phyloP scores from a whole-genome alignment of 2,113 vertebrate species.

The Maylandia zebra region DNA sequence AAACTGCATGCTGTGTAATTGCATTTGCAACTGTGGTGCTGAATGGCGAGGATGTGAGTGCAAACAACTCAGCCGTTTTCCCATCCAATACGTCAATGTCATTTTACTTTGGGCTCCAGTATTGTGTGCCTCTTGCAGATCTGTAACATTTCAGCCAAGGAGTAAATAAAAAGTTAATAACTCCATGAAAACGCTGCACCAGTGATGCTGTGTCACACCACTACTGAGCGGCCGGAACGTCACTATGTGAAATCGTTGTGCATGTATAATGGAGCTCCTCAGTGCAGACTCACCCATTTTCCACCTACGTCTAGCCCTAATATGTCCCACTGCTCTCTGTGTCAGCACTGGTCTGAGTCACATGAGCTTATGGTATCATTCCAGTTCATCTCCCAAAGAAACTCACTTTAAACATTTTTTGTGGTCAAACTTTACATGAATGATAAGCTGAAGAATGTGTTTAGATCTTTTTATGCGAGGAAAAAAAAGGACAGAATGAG shows the following conservation, averaged over 20 bases:
- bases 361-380: neutral
- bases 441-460: neutral
- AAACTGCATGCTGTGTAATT: neutral
- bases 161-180: neutral
- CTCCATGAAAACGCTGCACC: neutral
- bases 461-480: neutral
- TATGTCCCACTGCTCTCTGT: neutral
- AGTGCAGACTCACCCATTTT: neutral
- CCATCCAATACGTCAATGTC: neutral
- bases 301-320: neutral
- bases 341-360: neutral
- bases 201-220: slow-evolving; percentile 4
- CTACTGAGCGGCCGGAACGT: neutral
- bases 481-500: neutral
- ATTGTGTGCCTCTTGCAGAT: neutral
- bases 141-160: neutral
- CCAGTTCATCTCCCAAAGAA: neutral
- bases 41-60: neutral
- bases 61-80: neutral
- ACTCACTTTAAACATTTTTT: neutral
- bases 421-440: neutral
- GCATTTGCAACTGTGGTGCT: neutral
- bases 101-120: neutral
- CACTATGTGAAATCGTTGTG: slow-evolving; percentile 1
- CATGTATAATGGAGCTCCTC: slow-evolving; percentile 1